Base-by-base conservation (phyloP, 2,113 vertebrate genomes). In the Nycticorax nycticorax region DNA sequence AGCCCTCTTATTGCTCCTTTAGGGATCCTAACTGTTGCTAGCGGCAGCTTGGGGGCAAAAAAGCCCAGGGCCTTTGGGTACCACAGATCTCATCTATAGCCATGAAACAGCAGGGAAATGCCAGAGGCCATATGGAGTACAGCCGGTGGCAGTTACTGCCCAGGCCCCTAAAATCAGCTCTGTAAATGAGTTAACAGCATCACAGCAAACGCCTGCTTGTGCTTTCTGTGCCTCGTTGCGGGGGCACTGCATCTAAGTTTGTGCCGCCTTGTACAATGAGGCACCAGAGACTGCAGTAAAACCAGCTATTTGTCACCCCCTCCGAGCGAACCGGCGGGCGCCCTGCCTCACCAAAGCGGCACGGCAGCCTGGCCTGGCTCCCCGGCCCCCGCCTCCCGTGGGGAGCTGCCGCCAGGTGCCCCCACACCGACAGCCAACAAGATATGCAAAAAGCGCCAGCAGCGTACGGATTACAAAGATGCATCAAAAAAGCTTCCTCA, bases 241-340 rank as follows among this genome's bases (percentile, higher is more conserved):
- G 19, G 28, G 45, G 18, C 43, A 24, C 43, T 9, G 9, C 30
- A 30, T 28, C 53, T 27, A 50, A 3, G 3, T 53, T 74, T 67
- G 63, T 84, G 50, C 55, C 8, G 8, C 73, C 47, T 91, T 57
- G 64, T 80, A 81, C 63, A 80, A 45, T 35, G 26, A 87, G 64
- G 35, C 67, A 52, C 26, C 60, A 64, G 79, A 64, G 48, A 32
- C 23, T 24, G 53, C 47, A 55, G 60, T 67, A 43, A 52, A 85
- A n/a, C 3, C 47, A 81, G 37, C 16, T 56, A 16, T 74, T 74
- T 78, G 43, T 84, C 57, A 59, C 6, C 19, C 19, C 10, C 47
- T 43, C 30, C 0, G 1, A 81, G 43, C 2, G 2, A 81, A 72
- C 7, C 0, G 0, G 22, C 0, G 3, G 18, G 16, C 56, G 9